Evolutionary conservation across 1,140 invertebrate genomes (phyloP).

Genomic region (Mya arenaria): DNA sequence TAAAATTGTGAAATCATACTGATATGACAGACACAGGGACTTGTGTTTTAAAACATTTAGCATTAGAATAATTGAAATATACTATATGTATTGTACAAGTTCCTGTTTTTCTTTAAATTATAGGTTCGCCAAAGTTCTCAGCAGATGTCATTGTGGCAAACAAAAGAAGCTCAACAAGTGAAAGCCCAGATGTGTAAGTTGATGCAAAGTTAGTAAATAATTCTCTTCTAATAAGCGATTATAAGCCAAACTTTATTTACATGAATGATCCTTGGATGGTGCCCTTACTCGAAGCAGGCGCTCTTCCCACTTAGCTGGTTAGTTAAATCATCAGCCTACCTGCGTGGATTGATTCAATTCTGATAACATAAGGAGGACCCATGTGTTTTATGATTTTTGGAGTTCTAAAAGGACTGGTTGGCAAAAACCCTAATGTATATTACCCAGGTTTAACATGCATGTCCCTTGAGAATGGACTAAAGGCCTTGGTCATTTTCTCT

Average conservation of each 20-base stretch:
- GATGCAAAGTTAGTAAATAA: constrained; percentile 36
- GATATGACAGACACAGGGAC: constrained; percentile 22
- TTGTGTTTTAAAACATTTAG: constrained; percentile 35
- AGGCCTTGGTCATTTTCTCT: too few relatives aligned
- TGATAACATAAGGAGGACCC: constrained; percentile 29
- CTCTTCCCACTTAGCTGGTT: constrained; percentile 31
- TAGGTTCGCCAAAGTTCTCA: too few relatives aligned
- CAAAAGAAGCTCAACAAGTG: neutral
- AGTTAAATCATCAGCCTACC: constrained; percentile 13
- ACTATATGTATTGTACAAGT: too few relatives aligned
- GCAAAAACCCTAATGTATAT: constrained; percentile 33
- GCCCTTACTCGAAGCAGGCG: too few relatives aligned
- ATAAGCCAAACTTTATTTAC: constrained; percentile 30
- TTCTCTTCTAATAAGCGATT: neutral
- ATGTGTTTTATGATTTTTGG: constrained; percentile 34
- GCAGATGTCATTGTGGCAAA: too few relatives aligned
- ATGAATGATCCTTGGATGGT: too few relatives aligned
- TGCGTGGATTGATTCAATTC: constrained; percentile 15
- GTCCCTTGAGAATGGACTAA: constrained; percentile 29
- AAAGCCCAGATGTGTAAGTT: constrained; percentile 34
- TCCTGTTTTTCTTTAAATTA: too few relatives aligned
- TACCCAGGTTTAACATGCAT: constrained; percentile 34
- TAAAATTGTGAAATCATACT: constrained; percentile 38
- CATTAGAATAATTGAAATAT: constrained; percentile 31
- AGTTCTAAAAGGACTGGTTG: too few relatives aligned